Evolutionary conservation across 2,888 invertebrate species (phyloP).

Genomic region (Drosophila hamatofila): DNA sequence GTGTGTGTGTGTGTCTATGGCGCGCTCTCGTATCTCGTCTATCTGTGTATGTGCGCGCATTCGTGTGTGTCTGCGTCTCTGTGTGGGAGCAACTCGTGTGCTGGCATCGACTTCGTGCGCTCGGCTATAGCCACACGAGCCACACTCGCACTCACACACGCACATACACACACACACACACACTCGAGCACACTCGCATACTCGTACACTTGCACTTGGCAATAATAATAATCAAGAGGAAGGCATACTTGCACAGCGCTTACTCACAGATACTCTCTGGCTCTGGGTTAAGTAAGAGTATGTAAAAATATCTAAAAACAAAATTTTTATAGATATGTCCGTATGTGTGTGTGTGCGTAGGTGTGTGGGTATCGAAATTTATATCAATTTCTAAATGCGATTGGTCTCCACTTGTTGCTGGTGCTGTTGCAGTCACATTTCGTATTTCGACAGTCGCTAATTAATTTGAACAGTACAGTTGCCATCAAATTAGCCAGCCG

Average conservation of each 20-base stretch:
- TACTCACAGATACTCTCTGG: conserved; percentile 44
- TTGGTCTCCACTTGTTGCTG: conserved; percentile 48
- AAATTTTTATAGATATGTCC: conserved; percentile 4
- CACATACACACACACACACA: conserved; percentile 10
- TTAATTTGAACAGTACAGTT: conserved; percentile 47
- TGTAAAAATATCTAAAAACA: conserved; percentile 6
- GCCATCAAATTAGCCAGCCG: conserved; percentile 33
- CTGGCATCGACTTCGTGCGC: conserved; percentile 33
- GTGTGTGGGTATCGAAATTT: conserved; percentile 15
- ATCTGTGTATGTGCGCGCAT: conserved; percentile 11
- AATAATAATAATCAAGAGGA: conserved; percentile 62
- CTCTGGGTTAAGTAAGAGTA: conserved; percentile 30
- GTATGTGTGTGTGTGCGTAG: not conserved
- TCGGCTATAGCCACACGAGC: conserved; percentile 49
- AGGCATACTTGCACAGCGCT: conserved; percentile 43
- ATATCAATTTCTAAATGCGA: conserved; percentile 20
- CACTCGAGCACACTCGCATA: conserved; percentile 18
- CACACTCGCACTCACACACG: conserved; percentile 24
- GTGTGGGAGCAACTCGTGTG: conserved; percentile 46
- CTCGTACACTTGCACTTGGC: conserved; percentile 46
- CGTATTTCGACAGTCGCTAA: conserved; percentile 39
- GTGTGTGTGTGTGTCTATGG: conserved; percentile 12
- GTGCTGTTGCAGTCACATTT: conserved; percentile 10
- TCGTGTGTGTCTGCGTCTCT: conserved; percentile 21
- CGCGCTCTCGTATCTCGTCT: conserved; percentile 15